Base-by-base conservation (phyloP, 2,888 invertebrate species). In the Drosophila neonasuta region DNA sequence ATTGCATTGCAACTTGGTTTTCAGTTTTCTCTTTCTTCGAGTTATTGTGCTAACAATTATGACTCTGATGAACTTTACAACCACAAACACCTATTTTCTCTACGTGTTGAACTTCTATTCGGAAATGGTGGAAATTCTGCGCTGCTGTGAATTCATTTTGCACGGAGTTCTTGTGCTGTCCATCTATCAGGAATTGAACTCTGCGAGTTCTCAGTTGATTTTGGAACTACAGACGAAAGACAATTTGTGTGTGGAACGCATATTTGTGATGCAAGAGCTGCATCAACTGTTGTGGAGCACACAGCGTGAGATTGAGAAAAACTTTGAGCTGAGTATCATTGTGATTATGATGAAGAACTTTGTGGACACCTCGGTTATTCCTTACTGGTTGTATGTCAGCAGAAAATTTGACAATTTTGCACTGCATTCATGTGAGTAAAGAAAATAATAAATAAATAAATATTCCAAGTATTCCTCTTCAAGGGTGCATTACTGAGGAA, bases 331-430 rank as follows among this genome's bases (percentile, higher is more conserved):
- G 24, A 71, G 79, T 49, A 59, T 86, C 10, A 66, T 80, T 1
- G 62, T 68, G 4, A 29, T 79, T 17, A 49, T 79, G 20, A 36
- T 79, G 29, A 77, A 80, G 39, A 68, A 71, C 50, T 79, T 82
- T 45, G 65, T 77, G 7, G 79, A 86, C 36, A 61, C 68, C 2
- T 74, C 80, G 0, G 42, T 74, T 2, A 44, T 77, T 9, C 75
- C 79, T 0, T 87, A 84, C 61, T 86, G 82, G 85, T 32, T 64
- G 0, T 80, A 71, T 60, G 11, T 61, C 11, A 49, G 44, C 36
- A 30, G 9, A 6, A 30, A 39, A 2, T 1, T 24, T 7, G 15
- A 6, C 13, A 65, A 39, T 10, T 1, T 24, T 9, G n/a, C 57
- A 6, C 10, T 55, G 51, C 56, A 60, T 17, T 5, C 36, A 2